A percentile compares a stretch with the other conserved stretches of the same genome.
These are phyloP conservation scores for Plagodis pulveraria DNA, from an alignment of 2,888 invertebrate genomes.

Conservation along the genomic window DNA sequence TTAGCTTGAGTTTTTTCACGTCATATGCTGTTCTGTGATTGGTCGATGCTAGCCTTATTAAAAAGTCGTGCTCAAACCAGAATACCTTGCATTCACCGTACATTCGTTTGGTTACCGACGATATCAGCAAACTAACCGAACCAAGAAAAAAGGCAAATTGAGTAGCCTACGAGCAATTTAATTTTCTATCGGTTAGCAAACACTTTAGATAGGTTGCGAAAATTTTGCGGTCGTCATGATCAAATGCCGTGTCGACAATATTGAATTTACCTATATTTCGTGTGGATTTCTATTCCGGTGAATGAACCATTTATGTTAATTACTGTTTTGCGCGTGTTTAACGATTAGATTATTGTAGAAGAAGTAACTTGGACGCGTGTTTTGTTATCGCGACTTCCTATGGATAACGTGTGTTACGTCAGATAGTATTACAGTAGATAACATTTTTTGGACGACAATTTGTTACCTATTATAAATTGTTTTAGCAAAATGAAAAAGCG, in stretches of 20 bases:
- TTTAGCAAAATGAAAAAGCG: constrained; percentile 7
- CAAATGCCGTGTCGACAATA: constrained; percentile 44
- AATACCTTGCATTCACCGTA: constrained; percentile 63
- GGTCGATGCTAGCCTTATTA: constrained; percentile 55
- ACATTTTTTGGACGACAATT: constrained; percentile 26
- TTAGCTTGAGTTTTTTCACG: constrained; percentile 61
- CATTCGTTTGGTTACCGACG: constrained; percentile 58
- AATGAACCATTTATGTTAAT: constrained; percentile 70
- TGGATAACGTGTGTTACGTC: constrained; percentile 47
- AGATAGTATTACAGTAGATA: constrained; percentile 19
- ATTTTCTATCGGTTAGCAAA: constrained; percentile 52
- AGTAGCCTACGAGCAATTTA: constrained; percentile 50
- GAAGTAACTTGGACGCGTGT: constrained; percentile 53
- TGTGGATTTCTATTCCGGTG: constrained; percentile 56
- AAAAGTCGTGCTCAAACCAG: constrained; percentile 66
- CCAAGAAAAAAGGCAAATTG: constrained; percentile 21
- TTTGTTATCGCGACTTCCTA: constrained; percentile 60
- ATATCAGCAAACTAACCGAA: constrained; percentile 52
- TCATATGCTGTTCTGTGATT: constrained; percentile 54
- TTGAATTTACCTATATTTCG: constrained; percentile 44
- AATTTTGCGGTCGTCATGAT: constrained; percentile 48
- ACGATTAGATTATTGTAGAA: constrained; percentile 68
- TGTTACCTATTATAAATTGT: background rate
- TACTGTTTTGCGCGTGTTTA: constrained; percentile 55
- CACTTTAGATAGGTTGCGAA: constrained; percentile 48